Evolutionary conservation across 2,113 vertebrate species (phyloP).

Genomic region (Pithys albifrons): DNA sequence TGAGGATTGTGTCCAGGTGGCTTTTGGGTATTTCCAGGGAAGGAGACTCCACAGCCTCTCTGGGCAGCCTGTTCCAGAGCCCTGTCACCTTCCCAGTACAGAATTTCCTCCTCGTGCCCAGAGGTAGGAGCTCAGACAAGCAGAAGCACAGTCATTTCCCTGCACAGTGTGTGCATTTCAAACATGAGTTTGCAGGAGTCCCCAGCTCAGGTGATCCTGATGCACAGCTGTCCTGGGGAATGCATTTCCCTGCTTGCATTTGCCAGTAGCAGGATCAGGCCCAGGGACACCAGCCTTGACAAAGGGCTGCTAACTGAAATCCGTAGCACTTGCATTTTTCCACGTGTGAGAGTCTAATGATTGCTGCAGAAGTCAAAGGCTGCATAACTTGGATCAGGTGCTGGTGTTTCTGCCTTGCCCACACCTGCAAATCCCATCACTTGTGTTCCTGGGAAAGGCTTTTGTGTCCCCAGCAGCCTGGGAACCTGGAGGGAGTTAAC

Average conservation of each 20-base stretch:
- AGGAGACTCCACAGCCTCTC: not conserved
- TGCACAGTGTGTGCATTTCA: not conserved
- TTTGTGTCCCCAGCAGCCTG: not conserved
- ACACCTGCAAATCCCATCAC: slow-evolving; percentile 28
- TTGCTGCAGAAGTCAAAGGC: not conserved
- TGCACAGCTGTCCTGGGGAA: not conserved
- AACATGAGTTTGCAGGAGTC: not conserved
- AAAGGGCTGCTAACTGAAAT: not conserved
- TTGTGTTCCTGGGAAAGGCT: not conserved
- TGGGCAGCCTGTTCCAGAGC: not conserved
- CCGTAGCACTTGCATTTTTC: not conserved
- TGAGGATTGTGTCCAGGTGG: not conserved
- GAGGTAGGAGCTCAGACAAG: not conserved
- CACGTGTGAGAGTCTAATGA: not conserved
- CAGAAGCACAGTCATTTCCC: not conserved
- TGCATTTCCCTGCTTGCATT: not conserved
- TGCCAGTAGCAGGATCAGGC: not conserved
- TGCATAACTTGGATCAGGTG: not conserved
- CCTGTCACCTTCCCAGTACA: not conserved
- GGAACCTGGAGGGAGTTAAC: not conserved
- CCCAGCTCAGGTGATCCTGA: not conserved
- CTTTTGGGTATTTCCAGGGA: not conserved
- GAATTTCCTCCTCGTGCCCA: not conserved
- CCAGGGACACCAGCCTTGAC: not conserved
- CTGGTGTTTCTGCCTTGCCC: not conserved